Evolutionary conservation across 2,113 vertebrate genomes (phyloP), one percentile per base, ranked within the genome.

Genomic region (Phylloscopus whistleri): DNA sequence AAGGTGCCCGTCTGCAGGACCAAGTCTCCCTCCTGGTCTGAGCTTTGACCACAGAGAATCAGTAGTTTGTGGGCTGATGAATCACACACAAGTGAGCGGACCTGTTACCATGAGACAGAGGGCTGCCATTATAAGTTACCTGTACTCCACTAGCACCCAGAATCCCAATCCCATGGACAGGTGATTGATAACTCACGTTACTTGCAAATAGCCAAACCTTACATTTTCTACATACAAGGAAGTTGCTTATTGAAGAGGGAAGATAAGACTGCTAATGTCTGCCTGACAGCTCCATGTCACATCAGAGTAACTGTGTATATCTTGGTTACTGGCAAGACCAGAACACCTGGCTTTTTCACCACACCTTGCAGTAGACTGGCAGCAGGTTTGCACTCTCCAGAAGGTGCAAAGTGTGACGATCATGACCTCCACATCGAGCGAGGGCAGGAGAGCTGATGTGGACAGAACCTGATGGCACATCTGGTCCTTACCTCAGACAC

Each of bases 11-110:
- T 97, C 97, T 99, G 98, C 53, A 99, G 97, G 87, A 98, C 97
- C 90, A 99, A 92, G 88, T 99, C 99, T 89, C 98, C 98, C 82
- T 98, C 98, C 80, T 98, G 98, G 60, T 99, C 99, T 66, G 98
- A 98, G 94, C 98, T 98, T 95, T 99, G 99, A n/a, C 99, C 99
- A 64, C 99, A 99, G 82, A 99, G 96, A 84, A 99, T 98, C 73
- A 99, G 95, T 56, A 99, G 96, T 96, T 99, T 99, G 96, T 99
- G 97, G 67, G 97, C 97, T 69, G 99, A 98, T 31, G 96, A 82
- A 95, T 98, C 98, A n/a, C 98, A 98, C 91, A 99, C 95, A 83
- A 99, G 97, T n/a, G 98, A 97, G 85, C 96, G 96, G 87, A 99
- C 98, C 99, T 99, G 82, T 91, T 28, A 22, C 13, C 87, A 43